Conservation (phyloP, 2,888 invertebrate species). For the Isoperla grammatica region DNA sequence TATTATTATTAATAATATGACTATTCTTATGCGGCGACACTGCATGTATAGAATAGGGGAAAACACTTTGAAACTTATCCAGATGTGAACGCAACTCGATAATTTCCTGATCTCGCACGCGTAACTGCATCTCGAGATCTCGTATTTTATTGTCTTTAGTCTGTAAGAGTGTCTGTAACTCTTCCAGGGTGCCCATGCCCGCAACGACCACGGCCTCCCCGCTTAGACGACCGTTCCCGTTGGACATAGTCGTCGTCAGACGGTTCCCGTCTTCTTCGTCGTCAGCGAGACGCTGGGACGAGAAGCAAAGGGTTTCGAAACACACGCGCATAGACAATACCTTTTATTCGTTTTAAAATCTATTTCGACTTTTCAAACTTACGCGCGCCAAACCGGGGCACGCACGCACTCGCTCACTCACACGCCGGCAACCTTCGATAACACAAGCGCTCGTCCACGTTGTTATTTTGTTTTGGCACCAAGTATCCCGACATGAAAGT, state of each 20-base stretch:
- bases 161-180: constrained; percentile 44
- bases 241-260: constrained; percentile 34
- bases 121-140: constrained; percentile 66
- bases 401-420: constrained; percentile 35
- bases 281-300: constrained; percentile 77
- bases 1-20: constrained; percentile 30
- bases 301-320: constrained; percentile 85
- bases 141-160: constrained; percentile 66
- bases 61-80: constrained; percentile 86
- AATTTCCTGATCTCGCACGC: constrained; percentile 72
- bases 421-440: background rate
- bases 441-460: constrained; percentile 9
- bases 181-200: constrained; percentile 37
- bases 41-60: constrained; percentile 63
- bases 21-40: constrained; percentile 48
- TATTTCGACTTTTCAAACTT: constrained; percentile 8
- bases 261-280: constrained; percentile 57
- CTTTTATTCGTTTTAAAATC: background rate
- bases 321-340: constrained; percentile 78
- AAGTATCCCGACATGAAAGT: constrained; percentile 4
- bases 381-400: too few species aligned
- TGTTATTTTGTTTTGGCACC: constrained; percentile 9
- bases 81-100: constrained; percentile 78
- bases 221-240: constrained; percentile 32
- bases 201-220: constrained; percentile 32